Base-by-base conservation (phyloP, 2,888 invertebrate genomes). In the Melipona bicolor region DNA sequence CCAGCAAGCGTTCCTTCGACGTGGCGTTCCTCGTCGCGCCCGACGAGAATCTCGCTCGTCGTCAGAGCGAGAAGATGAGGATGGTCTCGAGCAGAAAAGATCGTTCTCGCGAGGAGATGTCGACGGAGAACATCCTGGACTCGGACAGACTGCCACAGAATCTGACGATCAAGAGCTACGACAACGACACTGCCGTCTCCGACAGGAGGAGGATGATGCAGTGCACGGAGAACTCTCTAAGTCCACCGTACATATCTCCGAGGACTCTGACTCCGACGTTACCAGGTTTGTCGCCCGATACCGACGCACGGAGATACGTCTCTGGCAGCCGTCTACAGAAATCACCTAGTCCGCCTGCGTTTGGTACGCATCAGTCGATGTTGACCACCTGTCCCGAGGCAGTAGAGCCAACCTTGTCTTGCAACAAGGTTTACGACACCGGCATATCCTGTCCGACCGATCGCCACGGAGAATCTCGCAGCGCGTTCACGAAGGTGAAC, bases 11-110 rank as follows among this genome's bases (percentile, higher is more conserved):
- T 24, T 97, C 98, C 0, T 98, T 98, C 93, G 98, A 98, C 93
- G 98, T 98, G 17, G 98, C 98, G 0, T 98, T 98, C 91, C 95
- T 98, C 49, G 98, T 98, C 96, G 97, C 97, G 94, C 98, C 98
- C 2, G 98, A 98, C 93, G 98, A 98, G 85, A 97, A 97, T 91
- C 94, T 97, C 69, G 96, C 97, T 75, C 96, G 96, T 69, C 96
- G 96, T 89, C 96, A 96, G 87, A 95, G 95, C 70, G 96, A 96
- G 84, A 95, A 96, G 77, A 74, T 93, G 27, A 84, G 93, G 27
- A 74, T 93, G 50, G 88, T 92, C 2, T 90, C 88, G 86, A 19
- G 90, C 2, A 87, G 90, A 24, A 91, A 89, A 21, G 91, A 92
- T 15, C 90, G 90, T 6, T 77, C 49, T 19, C 88, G 88, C 17